Conservation (phyloP, 2,113 vertebrate species). For the Semnornis frantzii region DNA sequence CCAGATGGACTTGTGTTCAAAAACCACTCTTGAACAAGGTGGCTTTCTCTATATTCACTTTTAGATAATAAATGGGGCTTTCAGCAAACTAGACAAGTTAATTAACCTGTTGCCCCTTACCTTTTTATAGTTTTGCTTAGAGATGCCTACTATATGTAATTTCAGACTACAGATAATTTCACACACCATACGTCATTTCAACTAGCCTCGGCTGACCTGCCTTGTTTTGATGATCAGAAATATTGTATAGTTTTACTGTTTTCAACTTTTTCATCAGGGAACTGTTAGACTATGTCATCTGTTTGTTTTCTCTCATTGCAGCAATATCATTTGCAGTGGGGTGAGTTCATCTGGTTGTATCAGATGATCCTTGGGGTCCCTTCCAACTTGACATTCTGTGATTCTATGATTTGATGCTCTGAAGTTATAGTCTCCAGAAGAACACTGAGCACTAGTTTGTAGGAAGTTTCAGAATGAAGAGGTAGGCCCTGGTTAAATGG, state of each 20-base stretch:
- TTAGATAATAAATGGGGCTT: not conserved
- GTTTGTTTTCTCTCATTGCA: not conserved
- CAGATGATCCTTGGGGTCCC: no score
- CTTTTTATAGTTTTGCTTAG: constrained; percentile 11
- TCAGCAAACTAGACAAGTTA: not conserved
- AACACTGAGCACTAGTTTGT: not conserved
- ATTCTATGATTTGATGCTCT: not conserved
- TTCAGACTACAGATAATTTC: not conserved
- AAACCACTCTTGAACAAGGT: constrained; percentile 63
- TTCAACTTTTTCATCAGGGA: not conserved
- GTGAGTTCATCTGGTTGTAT: not conserved
- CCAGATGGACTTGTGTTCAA: constrained; percentile 83
- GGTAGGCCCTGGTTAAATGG: not conserved
- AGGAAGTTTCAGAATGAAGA: not conserved
- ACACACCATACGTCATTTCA: not conserved
- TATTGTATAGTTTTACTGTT: not conserved
- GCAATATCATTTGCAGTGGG: not conserved
- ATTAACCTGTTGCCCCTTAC: not conserved
- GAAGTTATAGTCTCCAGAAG: not conserved
- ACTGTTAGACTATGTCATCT: not conserved
- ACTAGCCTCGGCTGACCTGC: not conserved
- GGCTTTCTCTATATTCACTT: constrained; percentile 3
- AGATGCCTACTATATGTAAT: not conserved
- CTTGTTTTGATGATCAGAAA: not conserved
- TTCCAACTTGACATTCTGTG: no score